Percentiles rank a stretch among this genome's conserved stretches.
These are phyloP conservation scores for Corydoras maculifer DNA, from an alignment of 2,113 vertebrate species.

Conservation along the genomic window DNA sequence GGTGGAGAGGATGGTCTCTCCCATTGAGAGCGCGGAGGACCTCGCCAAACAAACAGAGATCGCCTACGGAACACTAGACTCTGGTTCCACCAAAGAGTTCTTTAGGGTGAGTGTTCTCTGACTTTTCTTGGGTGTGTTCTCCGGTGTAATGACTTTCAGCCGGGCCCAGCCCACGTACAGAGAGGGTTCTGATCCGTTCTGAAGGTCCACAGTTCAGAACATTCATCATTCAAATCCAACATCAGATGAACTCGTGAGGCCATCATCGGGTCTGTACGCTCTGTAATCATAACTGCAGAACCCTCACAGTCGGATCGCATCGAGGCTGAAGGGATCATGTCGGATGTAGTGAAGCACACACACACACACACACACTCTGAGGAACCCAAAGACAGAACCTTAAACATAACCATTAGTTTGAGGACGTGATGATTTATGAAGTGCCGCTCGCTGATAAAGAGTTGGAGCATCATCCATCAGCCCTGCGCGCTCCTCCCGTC, in stretches of 20 bases:
- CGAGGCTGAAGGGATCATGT: too few relatives aligned
- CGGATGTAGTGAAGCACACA: too few relatives aligned
- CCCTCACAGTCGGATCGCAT: too few relatives aligned
- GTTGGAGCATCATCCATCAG: slow-evolving; percentile 44
- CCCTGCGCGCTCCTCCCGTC: slow-evolving; percentile 40
- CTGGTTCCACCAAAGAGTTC: slow-evolving; percentile 99
- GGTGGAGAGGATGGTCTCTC: slow-evolving; percentile 98
- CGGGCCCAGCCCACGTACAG: too few relatives aligned
- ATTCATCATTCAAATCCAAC: too few relatives aligned
- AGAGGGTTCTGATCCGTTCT: slow-evolving; percentile 25
- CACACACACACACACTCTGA: too few relatives aligned
- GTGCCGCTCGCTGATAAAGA: not conserved
- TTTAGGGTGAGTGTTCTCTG: slow-evolving; percentile 84
- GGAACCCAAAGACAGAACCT: not conserved
- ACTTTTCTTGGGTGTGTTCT: not conserved
- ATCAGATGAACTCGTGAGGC: too few relatives aligned
- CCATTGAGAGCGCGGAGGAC: slow-evolving; percentile 97
- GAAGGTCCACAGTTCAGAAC: too few relatives aligned
- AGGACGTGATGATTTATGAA: not conserved
- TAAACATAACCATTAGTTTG: not conserved
- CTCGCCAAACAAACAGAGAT: slow-evolving; percentile 99
- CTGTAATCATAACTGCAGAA: too few relatives aligned
- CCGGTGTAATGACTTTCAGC: too few relatives aligned
- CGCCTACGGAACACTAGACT: slow-evolving; percentile 96
- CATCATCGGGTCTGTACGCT: too few relatives aligned